Base-by-base conservation (phyloP, 2,888 invertebrate species). In the Galerucella calmariensis region DNA sequence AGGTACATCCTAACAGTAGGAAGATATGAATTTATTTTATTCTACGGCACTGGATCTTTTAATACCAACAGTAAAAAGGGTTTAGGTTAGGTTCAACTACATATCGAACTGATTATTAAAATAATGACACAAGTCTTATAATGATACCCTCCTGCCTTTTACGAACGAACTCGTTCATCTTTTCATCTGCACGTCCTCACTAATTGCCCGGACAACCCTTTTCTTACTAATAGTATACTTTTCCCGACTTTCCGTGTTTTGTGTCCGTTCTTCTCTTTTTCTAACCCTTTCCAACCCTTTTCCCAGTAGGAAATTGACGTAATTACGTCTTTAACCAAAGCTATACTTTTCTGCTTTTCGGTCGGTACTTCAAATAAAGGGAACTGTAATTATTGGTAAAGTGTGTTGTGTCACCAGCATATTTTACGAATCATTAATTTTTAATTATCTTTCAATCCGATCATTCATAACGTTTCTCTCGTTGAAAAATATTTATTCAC, bases 41-140 rank as follows among this genome's bases (percentile, higher is more conserved):
- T 16, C 16, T 56, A 56, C 56, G 56, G 2, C 56, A 56, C 56
- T 56, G 56, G 20, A 56, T 56, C 16, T 16, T 56, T 20, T 56
- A 16, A 16, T 56, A 56, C 9, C 56, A 20, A 56, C 56, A 20
- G 20, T 56, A 56, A 56, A 66, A 14, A 46, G 66, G 66, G 51
- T 66, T 46, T 41, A 14, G 51, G 35, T 53, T 35, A 41, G 56
- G 53, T 67, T 51, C 53, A 41, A 67, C 51, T 51, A 58, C 77
- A 76, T 79, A 79, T 81, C 79, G 80, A 82, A 82, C 81, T 81
- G 81, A 84, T 84, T 84, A 84, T 83, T 83, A 84, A 82, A 82
- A 83, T 84, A 84, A 83, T 83, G 82, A 83, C 82, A 83, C 83
- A 83, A 83, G 80, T 81, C 82, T 81, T 76, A 71, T 84, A 85